Evolutionary conservation across 2,888 invertebrate genomes (phyloP).

Genomic region (Trichacis sp.): DNA sequence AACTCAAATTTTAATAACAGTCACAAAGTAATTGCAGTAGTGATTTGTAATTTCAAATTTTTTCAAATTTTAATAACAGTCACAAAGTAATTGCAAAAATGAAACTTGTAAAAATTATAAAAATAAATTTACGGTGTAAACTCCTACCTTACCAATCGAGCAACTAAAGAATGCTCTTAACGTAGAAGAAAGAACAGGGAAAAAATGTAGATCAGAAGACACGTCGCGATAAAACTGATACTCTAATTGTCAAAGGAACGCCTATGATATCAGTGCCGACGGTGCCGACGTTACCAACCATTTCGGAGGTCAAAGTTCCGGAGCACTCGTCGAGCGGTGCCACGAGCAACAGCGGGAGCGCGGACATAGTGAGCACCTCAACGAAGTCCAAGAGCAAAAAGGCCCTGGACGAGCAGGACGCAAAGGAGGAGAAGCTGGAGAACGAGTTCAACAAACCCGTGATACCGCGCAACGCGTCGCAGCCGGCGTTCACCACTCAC

Average conservation of each 20-base stretch:
- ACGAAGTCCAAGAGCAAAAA: conserved; percentile 59
- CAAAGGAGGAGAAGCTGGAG: conserved; percentile 60
- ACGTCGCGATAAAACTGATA: conserved; percentile 41
- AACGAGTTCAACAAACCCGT: conserved; percentile 68
- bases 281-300: conserved; percentile 89
- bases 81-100: too few species aligned
- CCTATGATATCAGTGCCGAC: conserved; percentile 85
- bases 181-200: too few species aligned
- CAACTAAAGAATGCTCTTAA: too few species aligned
- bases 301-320: conserved; percentile 84
- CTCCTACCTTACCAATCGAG: too few species aligned
- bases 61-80: too few species aligned
- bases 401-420: conserved; percentile 66
- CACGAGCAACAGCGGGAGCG: conserved; percentile 70
- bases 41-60: too few species aligned
- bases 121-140: too few species aligned
- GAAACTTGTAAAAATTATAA: too few species aligned
- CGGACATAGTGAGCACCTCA: conserved; percentile 58
- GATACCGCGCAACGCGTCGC: conserved; percentile 87
- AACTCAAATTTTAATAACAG: too few species aligned
- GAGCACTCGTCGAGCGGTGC: conserved; percentile 74
- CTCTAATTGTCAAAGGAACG: conserved; percentile 70
- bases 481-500: conserved; percentile 84
- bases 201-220: too few species aligned
- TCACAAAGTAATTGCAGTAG: too few species aligned